A percentile compares a stretch with the other conserved stretches of the same genome.
Evolutionary conservation across 2,888 invertebrate genomes (phyloP).

Genomic region (Elegia similella): DNA sequence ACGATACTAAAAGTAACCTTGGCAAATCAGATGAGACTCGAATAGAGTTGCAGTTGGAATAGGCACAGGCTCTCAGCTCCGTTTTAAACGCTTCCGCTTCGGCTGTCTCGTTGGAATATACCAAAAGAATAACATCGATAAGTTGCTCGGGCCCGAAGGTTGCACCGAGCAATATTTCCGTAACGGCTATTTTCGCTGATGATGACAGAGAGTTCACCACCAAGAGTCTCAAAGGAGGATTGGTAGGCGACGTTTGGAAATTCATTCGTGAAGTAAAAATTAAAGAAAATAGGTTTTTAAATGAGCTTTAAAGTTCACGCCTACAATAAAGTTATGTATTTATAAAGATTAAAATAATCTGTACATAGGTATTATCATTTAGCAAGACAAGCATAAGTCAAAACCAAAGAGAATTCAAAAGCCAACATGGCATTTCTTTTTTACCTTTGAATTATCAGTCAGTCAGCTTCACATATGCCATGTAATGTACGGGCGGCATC

Average conservation of each 20-base stretch:
- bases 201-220: constrained; percentile 56
- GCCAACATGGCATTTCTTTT: too few relatives aligned
- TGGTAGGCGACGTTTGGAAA: constrained; percentile 41
- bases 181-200: constrained; percentile 45
- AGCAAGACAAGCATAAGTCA: too few relatives aligned
- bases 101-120: constrained; percentile 53
- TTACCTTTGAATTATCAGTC: too few relatives aligned
- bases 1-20: constrained; percentile 39
- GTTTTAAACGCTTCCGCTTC: constrained; percentile 45
- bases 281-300: background rate
- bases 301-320: too few relatives aligned
- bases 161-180: constrained; percentile 57
- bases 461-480: too few relatives aligned
- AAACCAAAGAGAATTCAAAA: too few relatives aligned
- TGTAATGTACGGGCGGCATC: too few relatives aligned
- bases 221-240: constrained; percentile 52
- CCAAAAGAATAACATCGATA: constrained; percentile 56
- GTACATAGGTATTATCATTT: too few relatives aligned
- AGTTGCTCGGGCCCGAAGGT: constrained; percentile 55
- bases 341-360: too few relatives aligned
- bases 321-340: too few relatives aligned
- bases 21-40: constrained; percentile 56
- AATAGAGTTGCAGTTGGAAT: constrained; percentile 51
- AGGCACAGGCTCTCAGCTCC: constrained; percentile 54
- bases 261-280: constrained; percentile 43